Base-by-base conservation (phyloP, 2,113 vertebrate genomes). In the Gavia stellata region DNA sequence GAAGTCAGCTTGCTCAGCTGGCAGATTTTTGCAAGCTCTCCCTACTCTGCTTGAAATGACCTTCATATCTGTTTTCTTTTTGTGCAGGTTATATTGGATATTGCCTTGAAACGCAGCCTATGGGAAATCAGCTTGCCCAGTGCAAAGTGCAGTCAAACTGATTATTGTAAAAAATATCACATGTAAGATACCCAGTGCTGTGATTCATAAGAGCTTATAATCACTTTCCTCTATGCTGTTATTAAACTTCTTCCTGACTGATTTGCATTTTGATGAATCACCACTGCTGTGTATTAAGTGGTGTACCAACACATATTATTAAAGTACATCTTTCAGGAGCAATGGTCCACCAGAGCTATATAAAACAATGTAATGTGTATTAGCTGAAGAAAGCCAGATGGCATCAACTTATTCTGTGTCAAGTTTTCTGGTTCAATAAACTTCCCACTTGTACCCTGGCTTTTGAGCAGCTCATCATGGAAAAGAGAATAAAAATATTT, bases 111-210 rank as follows among this genome's bases (percentile, higher is more conserved):
- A 95, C 90, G 81, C 78, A 94, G 45, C 82, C 87, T 88, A 31
- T 97, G 93, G 92, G 95, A 97, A 97, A 96, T 96, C 94, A 94
- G 68, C 59, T 96, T 59, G 25, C 38, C 59, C 72, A 74, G 61
- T 77, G 81, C 81, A 96, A 94, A 96, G 56, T 85, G 90, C 95
- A 88, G 86, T 91, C 93, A 93, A 86, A 94, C n/a, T 67, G 93
- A 89, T 97, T 82, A 93, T 44, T 78, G 70, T 61, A 78, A 95
- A 93, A 93, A 91, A 80, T 15, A 84, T 34, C 72, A 86, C 86
- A 84, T 36, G 2, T 24, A 53, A 67, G 49, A 89, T 38, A 88
- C 45, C 67, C 82, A 82, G 81, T 78, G 56, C 50, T 87, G 67
- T 52, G 49, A 91, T 94, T 95, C 45, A 80, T 28, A 88, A 61